Evolutionary conservation across 1,140 invertebrate genomes (phyloP), one percentile per base, ranked within the genome.

Genomic region (Rhyacophila brunnea): DNA sequence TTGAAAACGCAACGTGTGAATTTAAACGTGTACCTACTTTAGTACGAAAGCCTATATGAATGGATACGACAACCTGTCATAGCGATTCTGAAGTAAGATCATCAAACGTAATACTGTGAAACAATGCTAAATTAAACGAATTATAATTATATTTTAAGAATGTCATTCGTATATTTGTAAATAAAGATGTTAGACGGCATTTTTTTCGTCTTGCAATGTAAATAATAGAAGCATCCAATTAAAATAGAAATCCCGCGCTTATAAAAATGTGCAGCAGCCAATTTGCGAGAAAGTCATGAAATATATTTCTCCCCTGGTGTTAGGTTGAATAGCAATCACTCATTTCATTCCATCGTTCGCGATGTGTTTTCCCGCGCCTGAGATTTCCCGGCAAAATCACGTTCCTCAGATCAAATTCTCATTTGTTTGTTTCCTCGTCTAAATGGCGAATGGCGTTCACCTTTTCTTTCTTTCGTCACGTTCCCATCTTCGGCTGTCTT

Each of bases 331-430:
- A 36, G 49, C 49, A 38, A 53, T 53, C 44, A 54, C 46, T 55
- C 59, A 50, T 61, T 56, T 53, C 38, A 32, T 51, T 49, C 15
- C 23, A 47, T 40, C 43, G 28, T 10, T 49, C 15, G 40, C 48
- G 45, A 54, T 50, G 32, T 36, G 35, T 47, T 53, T 47, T 43
- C 36, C 28, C 18, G 34, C 15, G 20, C 23, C 5, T 13, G 17
- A 15, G 48, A 20, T 62, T 58, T 58, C 23, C 34, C 32, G 34
- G 38, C 11, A 35, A 62, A 62, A 62, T 62, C 60, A 62, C 60
- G 60, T 62, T 58, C 42, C 35, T 18, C 42, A 62, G 60, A 62
- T 62, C 60, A 62, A 62, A 62, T 62, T 62, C 60, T 62, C 60
- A 62, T 62, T 62, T 62, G 60, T 62, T 62, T 58, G 54, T 52